phyloP scores from a whole-genome alignment of 2,797 vertebrate species.

The Sebastes nivosus region DNA sequence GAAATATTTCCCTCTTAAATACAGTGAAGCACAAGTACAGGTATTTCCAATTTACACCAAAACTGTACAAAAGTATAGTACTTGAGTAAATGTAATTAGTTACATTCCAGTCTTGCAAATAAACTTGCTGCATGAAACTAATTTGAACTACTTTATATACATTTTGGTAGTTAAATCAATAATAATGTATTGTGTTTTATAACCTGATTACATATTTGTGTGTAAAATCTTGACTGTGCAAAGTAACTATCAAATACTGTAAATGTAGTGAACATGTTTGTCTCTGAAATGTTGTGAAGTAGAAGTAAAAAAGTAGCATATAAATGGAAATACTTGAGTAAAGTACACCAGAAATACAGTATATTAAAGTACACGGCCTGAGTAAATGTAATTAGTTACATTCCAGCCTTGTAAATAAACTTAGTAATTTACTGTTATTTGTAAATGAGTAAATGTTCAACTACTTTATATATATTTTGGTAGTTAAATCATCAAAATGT shows the following conservation, averaged over 20 bases:
- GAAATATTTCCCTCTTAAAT: neutral
- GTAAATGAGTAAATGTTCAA: no score
- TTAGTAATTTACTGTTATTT: no score
- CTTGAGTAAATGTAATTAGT: neutral
- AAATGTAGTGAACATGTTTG: neutral
- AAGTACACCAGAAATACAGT: no score
- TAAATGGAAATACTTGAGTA: no score
- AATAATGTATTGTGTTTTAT: neutral
- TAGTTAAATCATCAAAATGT: neutral
- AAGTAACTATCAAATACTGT: neutral
- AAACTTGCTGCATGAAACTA: neutral
- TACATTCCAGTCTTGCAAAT: neutral
- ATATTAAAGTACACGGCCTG: fast-evolving
- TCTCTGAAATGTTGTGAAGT: neutral
- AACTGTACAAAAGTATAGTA: neutral
- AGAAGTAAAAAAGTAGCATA: no score
- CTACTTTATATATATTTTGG: no score
- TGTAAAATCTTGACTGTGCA: neutral
- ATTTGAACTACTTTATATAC: neutral
- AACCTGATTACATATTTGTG: neutral
- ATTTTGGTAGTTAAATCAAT: neutral
- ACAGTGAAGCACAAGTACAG: neutral
- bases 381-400: no score
- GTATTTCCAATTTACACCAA: neutral
- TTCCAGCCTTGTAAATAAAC: no score